Conservation (phyloP, 2,797 vertebrate species). For the Pteropus rufus region DNA sequence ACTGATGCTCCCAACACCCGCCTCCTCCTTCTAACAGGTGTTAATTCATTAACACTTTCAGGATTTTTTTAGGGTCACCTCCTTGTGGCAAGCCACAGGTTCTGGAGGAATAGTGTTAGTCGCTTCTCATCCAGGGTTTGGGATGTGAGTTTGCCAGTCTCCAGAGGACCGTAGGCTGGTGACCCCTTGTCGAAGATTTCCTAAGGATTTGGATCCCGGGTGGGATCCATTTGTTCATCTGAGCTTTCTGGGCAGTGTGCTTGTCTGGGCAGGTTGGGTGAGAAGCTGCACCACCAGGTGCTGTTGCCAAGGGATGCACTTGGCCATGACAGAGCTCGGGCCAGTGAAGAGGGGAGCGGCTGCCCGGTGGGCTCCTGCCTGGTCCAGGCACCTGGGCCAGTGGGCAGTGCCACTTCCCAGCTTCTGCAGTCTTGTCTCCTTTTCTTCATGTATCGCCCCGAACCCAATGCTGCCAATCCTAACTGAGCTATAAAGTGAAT, state of each 20-base stretch:
- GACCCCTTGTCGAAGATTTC: background rate
- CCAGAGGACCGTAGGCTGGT: rapidly evolving
- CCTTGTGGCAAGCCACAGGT: background rate
- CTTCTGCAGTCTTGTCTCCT: background rate
- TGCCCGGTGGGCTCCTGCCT: rapidly evolving
- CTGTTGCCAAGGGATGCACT: background rate
- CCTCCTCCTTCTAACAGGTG: background rate
- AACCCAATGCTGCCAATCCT: background rate
- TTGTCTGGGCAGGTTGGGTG: background rate
- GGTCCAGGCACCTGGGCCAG: rapidly evolving
- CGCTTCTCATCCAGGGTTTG: rapidly evolving
- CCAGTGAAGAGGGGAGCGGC: rapidly evolving
- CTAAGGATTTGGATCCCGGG: background rate
- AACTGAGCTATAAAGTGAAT: background rate
- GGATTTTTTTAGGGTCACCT: too few relatives aligned
- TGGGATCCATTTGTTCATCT: background rate
- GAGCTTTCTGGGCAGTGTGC: background rate
- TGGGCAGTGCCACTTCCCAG: rapidly evolving
- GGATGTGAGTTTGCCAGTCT: background rate
- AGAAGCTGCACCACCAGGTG: rapidly evolving
- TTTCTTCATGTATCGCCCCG: background rate
- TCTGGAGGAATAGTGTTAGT: too few relatives aligned
- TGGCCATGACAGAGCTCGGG: rapidly evolving
- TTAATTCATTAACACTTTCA: background rate
- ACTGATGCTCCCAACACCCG: too few relatives aligned